phyloP scores from a whole-genome alignment of 2,113 vertebrate genomes.

The Embiotoca jacksoni region DNA sequence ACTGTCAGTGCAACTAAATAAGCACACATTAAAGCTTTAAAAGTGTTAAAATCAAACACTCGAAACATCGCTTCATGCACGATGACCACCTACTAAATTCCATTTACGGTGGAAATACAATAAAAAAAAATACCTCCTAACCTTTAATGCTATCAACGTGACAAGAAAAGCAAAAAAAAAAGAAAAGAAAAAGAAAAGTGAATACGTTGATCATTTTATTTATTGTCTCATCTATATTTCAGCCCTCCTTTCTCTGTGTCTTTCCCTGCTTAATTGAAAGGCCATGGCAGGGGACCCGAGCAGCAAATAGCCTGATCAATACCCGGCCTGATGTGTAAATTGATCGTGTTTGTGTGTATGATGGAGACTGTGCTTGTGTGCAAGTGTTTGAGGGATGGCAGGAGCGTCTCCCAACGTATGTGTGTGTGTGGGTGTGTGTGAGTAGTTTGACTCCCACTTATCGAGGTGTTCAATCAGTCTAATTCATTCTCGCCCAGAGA shows the following conservation, averaged over 20 bases:
- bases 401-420: background rate
- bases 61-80: too few relatives aligned
- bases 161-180: background rate
- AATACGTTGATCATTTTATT: slow-evolving; percentile 37
- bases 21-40: too few relatives aligned
- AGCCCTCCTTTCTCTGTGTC: slow-evolving; percentile 41
- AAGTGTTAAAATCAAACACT: too few relatives aligned
- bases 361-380: slow-evolving; percentile 25
- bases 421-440: slow-evolving; percentile 37
- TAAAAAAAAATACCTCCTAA: too few relatives aligned
- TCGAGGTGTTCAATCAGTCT: slow-evolving; percentile 83
- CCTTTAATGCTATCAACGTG: slow-evolving; percentile 22
- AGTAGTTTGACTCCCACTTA: slow-evolving; percentile 59
- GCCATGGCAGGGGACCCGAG: slow-evolving; percentile 73
- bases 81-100: too few relatives aligned
- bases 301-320: slow-evolving; percentile 80
- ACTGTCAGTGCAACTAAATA: too few relatives aligned
- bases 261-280: slow-evolving; percentile 76
- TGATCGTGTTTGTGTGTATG: slow-evolving; percentile 69
- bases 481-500: slow-evolving; percentile 81
- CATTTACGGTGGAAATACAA: too few relatives aligned
- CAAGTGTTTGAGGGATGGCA: slow-evolving; percentile 57
- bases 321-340: slow-evolving; percentile 76
- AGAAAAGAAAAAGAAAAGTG: slow-evolving; percentile 5
- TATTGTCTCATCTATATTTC: slow-evolving; percentile 61